Evolutionary conservation across 2,113 vertebrate genomes (phyloP).

Genomic region (Scomber scombrus): DNA sequence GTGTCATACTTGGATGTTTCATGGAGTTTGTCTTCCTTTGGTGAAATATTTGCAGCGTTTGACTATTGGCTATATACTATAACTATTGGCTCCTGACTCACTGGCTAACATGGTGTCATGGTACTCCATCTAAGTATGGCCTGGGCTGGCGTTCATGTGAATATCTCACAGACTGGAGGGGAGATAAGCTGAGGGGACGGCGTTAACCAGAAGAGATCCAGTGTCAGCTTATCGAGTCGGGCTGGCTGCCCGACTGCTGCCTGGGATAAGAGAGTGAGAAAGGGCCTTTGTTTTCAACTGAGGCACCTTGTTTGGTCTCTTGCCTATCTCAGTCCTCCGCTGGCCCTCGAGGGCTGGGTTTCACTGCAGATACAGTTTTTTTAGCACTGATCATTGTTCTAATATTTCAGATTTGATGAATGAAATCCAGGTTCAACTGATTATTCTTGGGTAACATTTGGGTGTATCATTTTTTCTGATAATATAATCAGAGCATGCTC

Average conservation of each 20-base stretch:
- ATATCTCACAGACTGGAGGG: slow-evolving; percentile 52
- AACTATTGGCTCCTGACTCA: slow-evolving; percentile 23
- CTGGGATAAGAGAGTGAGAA: slow-evolving; percentile 43
- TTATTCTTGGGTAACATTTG: slow-evolving; percentile 12
- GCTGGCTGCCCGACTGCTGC: slow-evolving; percentile 49
- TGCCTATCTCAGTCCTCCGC: slow-evolving; percentile 20
- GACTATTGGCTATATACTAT: not conserved
- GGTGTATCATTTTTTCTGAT: slow-evolving; percentile 11
- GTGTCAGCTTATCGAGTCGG: slow-evolving; percentile 60
- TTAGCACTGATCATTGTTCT: slow-evolving; percentile 16
- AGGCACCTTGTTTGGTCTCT: slow-evolving; percentile 33
- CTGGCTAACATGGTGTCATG: not conserved
- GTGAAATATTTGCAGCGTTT: not conserved
- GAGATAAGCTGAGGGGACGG: slow-evolving; percentile 62
- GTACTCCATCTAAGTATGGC: slow-evolving; percentile 28
- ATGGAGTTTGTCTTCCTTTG: not conserved
- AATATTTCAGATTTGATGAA: slow-evolving; percentile 31
- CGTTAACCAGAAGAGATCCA: slow-evolving; percentile 58
- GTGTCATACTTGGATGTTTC: not conserved
- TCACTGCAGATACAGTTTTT: slow-evolving; percentile 15
- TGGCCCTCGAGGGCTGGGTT: slow-evolving; percentile 8
- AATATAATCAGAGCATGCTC: slow-evolving; percentile 37
- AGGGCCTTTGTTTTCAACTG: slow-evolving; percentile 66
- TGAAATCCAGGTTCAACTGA: slow-evolving; percentile 9
- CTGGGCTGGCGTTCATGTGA: slow-evolving; percentile 31